phyloP scores from a whole-genome alignment of 2,113 vertebrate species.

The Epinephelus moara region DNA sequence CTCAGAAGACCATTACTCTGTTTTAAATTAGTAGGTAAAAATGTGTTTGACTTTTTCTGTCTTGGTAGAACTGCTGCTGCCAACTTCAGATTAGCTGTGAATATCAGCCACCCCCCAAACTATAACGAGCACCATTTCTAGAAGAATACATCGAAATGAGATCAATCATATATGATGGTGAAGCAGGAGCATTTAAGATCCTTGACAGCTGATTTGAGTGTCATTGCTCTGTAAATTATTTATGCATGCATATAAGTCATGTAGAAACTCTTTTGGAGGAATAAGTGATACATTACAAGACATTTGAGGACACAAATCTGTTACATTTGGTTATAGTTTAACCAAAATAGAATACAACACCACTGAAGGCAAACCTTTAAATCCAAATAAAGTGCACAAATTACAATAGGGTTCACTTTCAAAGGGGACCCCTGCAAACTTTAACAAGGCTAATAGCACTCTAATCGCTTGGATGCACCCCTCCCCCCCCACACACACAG shows the following conservation, averaged over 20 bases:
- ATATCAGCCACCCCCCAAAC: not conserved
- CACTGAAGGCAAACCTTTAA: not conserved
- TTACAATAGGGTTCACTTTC: slow-evolving; percentile 15
- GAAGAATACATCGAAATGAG: not conserved
- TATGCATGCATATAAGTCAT: slow-evolving; percentile 8
- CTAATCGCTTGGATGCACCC: slow-evolving; percentile 18
- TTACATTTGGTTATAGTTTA: slow-evolving; percentile 40
- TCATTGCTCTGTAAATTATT: slow-evolving; percentile 53
- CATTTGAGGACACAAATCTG: slow-evolving; percentile 15
- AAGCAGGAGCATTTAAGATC: slow-evolving; percentile 4
- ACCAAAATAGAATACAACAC: slow-evolving; percentile 31
- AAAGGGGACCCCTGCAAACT: slow-evolving; percentile 22
- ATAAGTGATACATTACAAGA: slow-evolving; percentile 34
- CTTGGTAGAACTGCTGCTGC: not conserved
- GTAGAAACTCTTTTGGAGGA: slow-evolving; percentile 16
- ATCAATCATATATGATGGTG: slow-evolving; percentile 5
- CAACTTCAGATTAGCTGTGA: not conserved
- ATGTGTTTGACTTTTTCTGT: not conserved
- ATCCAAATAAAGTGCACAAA: slow-evolving; percentile 12
- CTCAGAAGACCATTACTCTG: not conserved
- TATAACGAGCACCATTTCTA: not conserved
- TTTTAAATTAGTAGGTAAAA: slow-evolving; percentile 7
- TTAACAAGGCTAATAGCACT: slow-evolving; percentile 38
- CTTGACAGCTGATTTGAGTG: slow-evolving; percentile 21
- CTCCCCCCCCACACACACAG: not conserved